These are phyloP conservation scores for Hemicrepidius hirtus DNA, from an alignment of 2,888 invertebrate genomes.

Conservation along the genomic window DNA sequence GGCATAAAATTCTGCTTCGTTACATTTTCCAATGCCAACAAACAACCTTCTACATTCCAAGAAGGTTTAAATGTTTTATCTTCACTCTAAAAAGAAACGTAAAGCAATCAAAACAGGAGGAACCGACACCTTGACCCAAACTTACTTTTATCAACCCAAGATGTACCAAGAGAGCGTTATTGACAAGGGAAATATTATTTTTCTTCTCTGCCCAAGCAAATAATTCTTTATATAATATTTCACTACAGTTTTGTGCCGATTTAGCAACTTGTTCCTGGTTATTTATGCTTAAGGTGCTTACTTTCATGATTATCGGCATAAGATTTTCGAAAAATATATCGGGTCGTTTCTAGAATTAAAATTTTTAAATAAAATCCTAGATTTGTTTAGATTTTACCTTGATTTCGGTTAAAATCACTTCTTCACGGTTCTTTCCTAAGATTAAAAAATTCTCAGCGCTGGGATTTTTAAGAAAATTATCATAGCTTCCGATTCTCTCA, in stretches of 20 bases:
- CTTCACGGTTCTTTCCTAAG: conserved; percentile 69
- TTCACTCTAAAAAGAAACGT: conserved; percentile 76
- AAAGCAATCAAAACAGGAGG: no score
- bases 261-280: conserved; percentile 72
- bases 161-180: conserved; percentile 79
- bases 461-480: conserved; percentile 73
- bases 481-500: conserved; percentile 63
- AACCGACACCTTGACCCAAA: no score
- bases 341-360: conserved; percentile 60
- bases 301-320: conserved; percentile 73
- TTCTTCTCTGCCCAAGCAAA: conserved; percentile 74
- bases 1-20: conserved; percentile 75
- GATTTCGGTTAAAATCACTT: conserved; percentile 66
- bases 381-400: no score
- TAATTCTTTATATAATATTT: conserved; percentile 74
- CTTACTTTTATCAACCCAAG: conserved; percentile 83
- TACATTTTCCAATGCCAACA: conserved; percentile 75
- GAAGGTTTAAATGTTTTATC: conserved; percentile 78
- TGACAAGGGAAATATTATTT: conserved; percentile 74
- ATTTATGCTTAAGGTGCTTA: conserved; percentile 75
- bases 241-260: conserved; percentile 70
- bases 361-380: no score
- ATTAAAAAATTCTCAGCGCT: conserved; percentile 72
- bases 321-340: conserved; percentile 67
- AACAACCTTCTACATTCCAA: conserved; percentile 79